Evolutionary conservation across 1,140 invertebrate species (phyloP).

Genomic region (Aphelinus certus): DNA sequence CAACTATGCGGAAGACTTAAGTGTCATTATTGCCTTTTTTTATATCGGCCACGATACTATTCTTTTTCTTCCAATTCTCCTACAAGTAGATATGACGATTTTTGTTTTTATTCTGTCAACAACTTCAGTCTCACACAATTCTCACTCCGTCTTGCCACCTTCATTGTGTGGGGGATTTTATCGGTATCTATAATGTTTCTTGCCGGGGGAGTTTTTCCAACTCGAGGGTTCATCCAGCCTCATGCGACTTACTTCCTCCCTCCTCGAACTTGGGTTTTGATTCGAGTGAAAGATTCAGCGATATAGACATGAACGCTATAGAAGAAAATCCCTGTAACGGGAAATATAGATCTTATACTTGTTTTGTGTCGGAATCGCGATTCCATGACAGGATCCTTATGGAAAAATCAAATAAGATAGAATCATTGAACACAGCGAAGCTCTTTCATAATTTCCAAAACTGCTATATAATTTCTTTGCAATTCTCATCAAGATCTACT

Average conservation of each 20-base stretch:
- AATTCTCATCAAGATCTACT: too few species aligned
- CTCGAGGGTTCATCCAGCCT: neutral
- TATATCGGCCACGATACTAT: too few species aligned
- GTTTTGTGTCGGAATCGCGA: neutral
- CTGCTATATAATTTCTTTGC: too few species aligned
- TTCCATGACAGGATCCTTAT: neutral
- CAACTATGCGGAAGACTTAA: too few species aligned
- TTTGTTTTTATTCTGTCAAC: too few species aligned
- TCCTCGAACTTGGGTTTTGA: slow-evolving; percentile 12
- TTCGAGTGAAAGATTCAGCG: neutral
- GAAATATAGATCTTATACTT: neutral
- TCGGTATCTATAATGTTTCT: neutral
- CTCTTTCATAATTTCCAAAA: too few species aligned
- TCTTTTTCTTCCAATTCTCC: too few species aligned
- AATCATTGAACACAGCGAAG: neutral
- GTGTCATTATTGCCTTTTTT: too few species aligned
- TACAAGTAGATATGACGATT: too few species aligned
- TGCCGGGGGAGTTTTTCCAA: slow-evolving; percentile 5
- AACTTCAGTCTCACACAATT: too few species aligned
- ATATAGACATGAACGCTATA: too few species aligned
- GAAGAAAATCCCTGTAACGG: too few species aligned
- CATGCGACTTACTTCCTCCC: slow-evolving; percentile 18
- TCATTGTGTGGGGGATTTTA: slow-evolving; percentile 5
- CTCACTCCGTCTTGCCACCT: neutral
- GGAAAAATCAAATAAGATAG: neutral